Conservation (phyloP, 2,888 invertebrate genomes). For the Ennomos erosarius region DNA sequence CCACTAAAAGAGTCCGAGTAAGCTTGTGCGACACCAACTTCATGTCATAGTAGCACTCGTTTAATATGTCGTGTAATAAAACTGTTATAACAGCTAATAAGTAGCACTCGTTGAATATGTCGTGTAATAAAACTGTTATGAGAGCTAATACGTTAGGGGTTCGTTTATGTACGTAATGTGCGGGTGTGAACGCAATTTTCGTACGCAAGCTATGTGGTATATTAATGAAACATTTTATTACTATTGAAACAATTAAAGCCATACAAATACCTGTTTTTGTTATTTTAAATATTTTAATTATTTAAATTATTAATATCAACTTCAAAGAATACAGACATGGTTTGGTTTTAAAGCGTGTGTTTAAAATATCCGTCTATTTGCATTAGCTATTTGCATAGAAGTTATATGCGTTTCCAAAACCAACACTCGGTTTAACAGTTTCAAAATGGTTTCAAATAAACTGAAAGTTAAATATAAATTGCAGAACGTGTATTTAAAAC, state of each 20-base stretch:
- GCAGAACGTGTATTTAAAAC: slow-evolving; percentile 24
- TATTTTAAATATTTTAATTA: too few species aligned
- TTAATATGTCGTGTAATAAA: slow-evolving; percentile 39
- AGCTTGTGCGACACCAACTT: slow-evolving; percentile 65
- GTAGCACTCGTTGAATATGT: not conserved
- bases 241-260: too few species aligned
- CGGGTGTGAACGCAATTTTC: slow-evolving; percentile 24
- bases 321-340: not conserved
- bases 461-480: slow-evolving; percentile 28
- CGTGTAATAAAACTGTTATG: slow-evolving; percentile 7
- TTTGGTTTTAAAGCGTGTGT: not conserved
- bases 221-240: too few species aligned
- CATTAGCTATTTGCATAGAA: slow-evolving; percentile 9
- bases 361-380: slow-evolving; percentile 4
- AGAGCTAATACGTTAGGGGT: too few species aligned
- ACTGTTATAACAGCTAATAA: slow-evolving; percentile 9
- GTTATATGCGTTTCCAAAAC: slow-evolving; percentile 27
- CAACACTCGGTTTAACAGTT: slow-evolving; percentile 7
- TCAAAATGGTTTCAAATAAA: slow-evolving; percentile 25
- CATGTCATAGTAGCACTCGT: slow-evolving; percentile 19
- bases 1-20: slow-evolving; percentile 92
- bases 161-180: slow-evolving; percentile 9
- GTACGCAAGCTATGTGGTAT: slow-evolving; percentile 6
- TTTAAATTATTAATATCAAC: too few species aligned
- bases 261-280: too few species aligned